Conservation (phyloP, 2,888 invertebrate species). For the Pherbina coryleti region DNA sequence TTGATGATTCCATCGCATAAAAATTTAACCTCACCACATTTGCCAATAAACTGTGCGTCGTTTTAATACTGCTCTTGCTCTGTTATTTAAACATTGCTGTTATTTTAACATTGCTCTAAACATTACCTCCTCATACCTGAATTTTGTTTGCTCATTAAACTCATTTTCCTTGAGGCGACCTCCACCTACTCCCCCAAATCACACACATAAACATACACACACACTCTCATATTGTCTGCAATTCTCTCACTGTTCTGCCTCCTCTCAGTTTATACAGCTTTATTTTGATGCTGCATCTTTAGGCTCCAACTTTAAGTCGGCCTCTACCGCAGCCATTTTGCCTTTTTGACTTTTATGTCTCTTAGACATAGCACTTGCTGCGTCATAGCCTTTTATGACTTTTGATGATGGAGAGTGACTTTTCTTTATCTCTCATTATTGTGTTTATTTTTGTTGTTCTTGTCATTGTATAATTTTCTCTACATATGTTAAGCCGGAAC, state of each 20-base stretch:
- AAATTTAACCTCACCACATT: too few relatives aligned
- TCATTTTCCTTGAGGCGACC: too few relatives aligned
- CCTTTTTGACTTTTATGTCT: neutral
- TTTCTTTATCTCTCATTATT: neutral
- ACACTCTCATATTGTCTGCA: too few relatives aligned
- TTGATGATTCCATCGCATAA: too few relatives aligned
- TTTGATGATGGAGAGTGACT: neutral
- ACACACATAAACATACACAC: too few relatives aligned
- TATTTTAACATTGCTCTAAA: too few relatives aligned
- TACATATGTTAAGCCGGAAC: slow-evolving; percentile 22
- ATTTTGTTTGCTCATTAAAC: too few relatives aligned
- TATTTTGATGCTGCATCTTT: neutral
- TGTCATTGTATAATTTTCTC: neutral
- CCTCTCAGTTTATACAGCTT: neutral
- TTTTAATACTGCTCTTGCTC: too few relatives aligned
- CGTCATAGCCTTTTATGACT: neutral
- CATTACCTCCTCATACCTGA: too few relatives aligned
- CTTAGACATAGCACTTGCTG: neutral
- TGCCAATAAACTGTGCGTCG: too few relatives aligned
- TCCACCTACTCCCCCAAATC: too few relatives aligned
- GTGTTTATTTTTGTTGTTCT: neutral
- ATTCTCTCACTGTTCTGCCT: neutral
- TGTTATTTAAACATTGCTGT: too few relatives aligned
- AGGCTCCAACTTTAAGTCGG: neutral
- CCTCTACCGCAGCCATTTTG: neutral